Conservation (phyloP, 1,140 invertebrate species). For the Calycopis cecrops region DNA sequence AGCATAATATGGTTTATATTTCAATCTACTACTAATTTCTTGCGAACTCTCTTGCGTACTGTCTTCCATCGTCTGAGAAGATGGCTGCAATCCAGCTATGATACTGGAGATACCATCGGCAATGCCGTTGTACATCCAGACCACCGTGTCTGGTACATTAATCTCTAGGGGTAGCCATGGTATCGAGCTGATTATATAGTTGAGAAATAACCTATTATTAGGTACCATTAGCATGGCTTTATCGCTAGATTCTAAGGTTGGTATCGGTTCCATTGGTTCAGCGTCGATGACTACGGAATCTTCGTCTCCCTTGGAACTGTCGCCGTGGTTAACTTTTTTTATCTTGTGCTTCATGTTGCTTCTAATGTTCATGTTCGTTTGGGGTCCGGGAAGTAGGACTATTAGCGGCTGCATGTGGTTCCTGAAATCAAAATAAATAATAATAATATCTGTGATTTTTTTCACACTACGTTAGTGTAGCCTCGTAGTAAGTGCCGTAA, state of each 20-base stretch:
- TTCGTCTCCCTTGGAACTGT: constrained; percentile 27
- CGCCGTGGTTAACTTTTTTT: constrained; percentile 24
- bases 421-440: constrained; percentile 20
- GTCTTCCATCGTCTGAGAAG: constrained; percentile 9
- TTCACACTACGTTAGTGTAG: no score
- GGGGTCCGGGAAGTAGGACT: constrained; percentile 40
- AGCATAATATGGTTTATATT: constrained; percentile 15
- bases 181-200: constrained; percentile 52
- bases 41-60: not conserved
- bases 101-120: no score
- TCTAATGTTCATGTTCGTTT: constrained; percentile 6
- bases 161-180: constrained; percentile 70
- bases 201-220: constrained; percentile 46
- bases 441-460: no score
- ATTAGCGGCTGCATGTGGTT: constrained; percentile 31
- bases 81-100: constrained; percentile 25
- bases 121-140: constrained; percentile 56
- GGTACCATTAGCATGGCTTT: constrained; percentile 42
- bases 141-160: constrained; percentile 67
- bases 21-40: no score
- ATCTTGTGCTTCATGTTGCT: constrained; percentile 16
- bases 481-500: no score
- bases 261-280: constrained; percentile 23
- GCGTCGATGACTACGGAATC: constrained; percentile 51
- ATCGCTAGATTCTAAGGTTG: constrained; percentile 20